phyloP scores from a whole-genome alignment of 2,888 invertebrate species.

The Dicranocentrus wangi region DNA sequence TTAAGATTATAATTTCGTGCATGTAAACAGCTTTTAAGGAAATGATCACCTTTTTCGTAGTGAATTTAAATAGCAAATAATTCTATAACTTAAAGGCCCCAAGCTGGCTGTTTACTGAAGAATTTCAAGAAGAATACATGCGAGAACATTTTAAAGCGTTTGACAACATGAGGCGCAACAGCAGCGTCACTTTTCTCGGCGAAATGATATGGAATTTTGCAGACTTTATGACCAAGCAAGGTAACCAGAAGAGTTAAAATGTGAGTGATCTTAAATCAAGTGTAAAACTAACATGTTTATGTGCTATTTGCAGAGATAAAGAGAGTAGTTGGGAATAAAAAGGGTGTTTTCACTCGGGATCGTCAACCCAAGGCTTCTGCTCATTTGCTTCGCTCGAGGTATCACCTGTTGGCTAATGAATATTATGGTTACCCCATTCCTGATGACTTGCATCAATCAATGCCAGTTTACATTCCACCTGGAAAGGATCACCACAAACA shows the following conservation, averaged over 20 bases:
- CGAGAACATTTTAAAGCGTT: constrained; percentile 78
- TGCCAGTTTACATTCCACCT: constrained; percentile 53
- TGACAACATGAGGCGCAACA: constrained; percentile 76
- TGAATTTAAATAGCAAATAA: too few relatives aligned
- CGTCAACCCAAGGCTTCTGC: constrained; percentile 94
- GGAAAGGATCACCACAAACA: not conserved
- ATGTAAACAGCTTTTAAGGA: not conserved
- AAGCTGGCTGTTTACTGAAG: constrained; percentile 78
- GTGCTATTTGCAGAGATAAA: constrained; percentile 79
- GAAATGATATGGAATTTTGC: constrained; percentile 83
- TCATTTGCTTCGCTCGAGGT: constrained; percentile 85
- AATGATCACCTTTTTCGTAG: not conserved
- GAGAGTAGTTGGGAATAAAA: constrained; percentile 89
- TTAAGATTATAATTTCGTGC: constrained; percentile 65
- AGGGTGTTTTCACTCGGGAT: constrained; percentile 92
- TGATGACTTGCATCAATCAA: constrained; percentile 54
- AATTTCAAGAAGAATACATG: constrained; percentile 79
- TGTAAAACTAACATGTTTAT: not conserved
- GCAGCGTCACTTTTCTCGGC: constrained; percentile 76
- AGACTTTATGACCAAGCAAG: constrained; percentile 80
- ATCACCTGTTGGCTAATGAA: constrained; percentile 76
- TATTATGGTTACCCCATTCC: constrained; percentile 73
- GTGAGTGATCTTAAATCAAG: not conserved
- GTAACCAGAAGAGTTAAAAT: too few relatives aligned
- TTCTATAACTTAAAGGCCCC: not conserved